Evolutionary conservation across 2,797 vertebrate genomes (phyloP).

Genomic region (Mustela erminea): DNA sequence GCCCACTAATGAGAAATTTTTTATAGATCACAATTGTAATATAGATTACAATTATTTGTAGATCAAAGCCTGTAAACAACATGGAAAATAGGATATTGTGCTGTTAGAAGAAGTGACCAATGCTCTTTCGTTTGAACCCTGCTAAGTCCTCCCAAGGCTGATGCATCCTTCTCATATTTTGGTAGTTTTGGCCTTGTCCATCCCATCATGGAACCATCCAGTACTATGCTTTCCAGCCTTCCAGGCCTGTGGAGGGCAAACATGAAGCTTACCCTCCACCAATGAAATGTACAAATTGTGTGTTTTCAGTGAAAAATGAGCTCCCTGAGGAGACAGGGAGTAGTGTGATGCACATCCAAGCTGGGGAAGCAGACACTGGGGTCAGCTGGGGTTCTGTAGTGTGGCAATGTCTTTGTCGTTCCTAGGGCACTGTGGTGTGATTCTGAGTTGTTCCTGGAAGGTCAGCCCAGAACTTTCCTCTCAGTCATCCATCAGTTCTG

Average conservation of each 20-base stretch:
- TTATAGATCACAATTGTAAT: too few relatives aligned
- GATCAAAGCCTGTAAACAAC: background rate
- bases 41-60: background rate
- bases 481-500: background rate
- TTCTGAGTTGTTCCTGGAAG: background rate
- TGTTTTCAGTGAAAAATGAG: background rate
- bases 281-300: too few relatives aligned
- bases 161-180: background rate
- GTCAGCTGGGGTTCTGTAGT: accelerated
- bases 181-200: accelerated
- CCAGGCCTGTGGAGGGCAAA: background rate
- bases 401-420: accelerated
- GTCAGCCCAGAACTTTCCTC: background rate
- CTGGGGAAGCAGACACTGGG: background rate
- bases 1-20: too few relatives aligned
- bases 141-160: background rate
- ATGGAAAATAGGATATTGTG: background rate
- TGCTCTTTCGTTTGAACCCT: accelerated
- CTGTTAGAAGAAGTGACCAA: background rate
- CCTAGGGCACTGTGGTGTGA: background rate
- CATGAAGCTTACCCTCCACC: background rate
- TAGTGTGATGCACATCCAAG: background rate
- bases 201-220: background rate
- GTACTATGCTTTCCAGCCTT: accelerated
- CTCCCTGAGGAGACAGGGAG: background rate